Base-by-base conservation (phyloP, 2,888 invertebrate genomes). In the Drosophila niveifrons region DNA sequence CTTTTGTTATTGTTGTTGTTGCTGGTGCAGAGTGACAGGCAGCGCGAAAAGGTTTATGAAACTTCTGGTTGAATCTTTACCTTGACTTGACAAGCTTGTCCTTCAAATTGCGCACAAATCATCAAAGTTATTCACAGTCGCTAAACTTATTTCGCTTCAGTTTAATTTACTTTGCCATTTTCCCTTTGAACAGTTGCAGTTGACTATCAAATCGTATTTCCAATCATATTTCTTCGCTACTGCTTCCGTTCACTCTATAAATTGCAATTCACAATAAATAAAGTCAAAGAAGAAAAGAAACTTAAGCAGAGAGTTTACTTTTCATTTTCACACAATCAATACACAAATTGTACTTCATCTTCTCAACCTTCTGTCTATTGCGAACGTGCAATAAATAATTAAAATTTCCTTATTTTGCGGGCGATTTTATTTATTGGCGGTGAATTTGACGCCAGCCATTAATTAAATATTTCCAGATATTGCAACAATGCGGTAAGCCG, bases 381-480 rank as follows among this genome's bases (percentile, higher is more conserved):
- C 15, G 18, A 7, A 31, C 2, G 44, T 18, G 34, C 47, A 47
- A 57, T 48, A 47, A 58, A 58, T 39, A 48, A 39, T 28, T 11
- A 28, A 50, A 48, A 15, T 48, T 52, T 39, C 17, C 17, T 17
- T 47, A 47, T 47, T 18, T 55, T 13, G 28, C 13, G 13, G 11
- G 29, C 15, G 9, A 6, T 28, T 9, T 46, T 15, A 13, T 17
- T 55, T 41, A 36, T n/a, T 47, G 13, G 13, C 9, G 39, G 8
- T 69, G 57, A 15, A 2, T 36, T 43, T 4, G 11, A 8, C 58
- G 34, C 55, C n/a, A 47, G 7, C 17, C 29, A 73, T 82, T 81
- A 78, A 80, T 82, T 80, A 76, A 76, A 71, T 62, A 79, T 76
- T 74, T 74, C 46, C 80, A 59, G 47, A 67, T 52, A 65, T 61